These are phyloP conservation scores for Solenopsis fugax DNA, from an alignment of 1,140 invertebrate species.

Conservation along the genomic window DNA sequence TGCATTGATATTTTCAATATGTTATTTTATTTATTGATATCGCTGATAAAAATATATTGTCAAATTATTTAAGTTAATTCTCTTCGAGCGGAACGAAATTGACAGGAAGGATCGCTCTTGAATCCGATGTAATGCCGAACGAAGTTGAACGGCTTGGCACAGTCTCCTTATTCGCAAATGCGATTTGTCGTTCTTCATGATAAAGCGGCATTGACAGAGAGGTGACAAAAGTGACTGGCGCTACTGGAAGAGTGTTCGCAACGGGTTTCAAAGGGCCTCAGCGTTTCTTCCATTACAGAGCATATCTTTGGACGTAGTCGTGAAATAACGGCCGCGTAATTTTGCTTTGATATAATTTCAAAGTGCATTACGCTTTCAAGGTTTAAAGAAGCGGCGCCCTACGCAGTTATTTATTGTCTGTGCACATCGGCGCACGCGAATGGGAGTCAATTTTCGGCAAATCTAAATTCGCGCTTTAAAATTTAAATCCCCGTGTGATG, in stretches of 20 bases:
- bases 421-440: neutral
- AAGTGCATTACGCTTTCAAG: conserved; percentile 53
- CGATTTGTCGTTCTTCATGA: conserved; percentile 54
- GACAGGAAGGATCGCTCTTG: conserved; percentile 21
- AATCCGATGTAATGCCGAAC: conserved; percentile 2
- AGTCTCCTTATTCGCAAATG: conserved; percentile 56
- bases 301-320: conserved; percentile 49
- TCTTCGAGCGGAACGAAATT: neutral
- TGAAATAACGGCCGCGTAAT: conserved; percentile 49
- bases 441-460: neutral
- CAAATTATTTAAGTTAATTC: neutral
- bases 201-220: conserved; percentile 46
- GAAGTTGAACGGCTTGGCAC: conserved; percentile 29
- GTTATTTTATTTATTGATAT: neutral
- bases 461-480: conserved; percentile 28
- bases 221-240: conserved; percentile 37
- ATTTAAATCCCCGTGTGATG: conserved; percentile 6
- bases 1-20: no score
- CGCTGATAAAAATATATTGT: neutral
- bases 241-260: conserved; percentile 41
- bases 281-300: conserved; percentile 52
- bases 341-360: conserved; percentile 54
- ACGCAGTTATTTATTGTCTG: conserved; percentile 31
- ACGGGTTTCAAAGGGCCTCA: conserved; percentile 34
- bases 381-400: conserved; percentile 15